phyloP scores from a whole-genome alignment of 1,140 invertebrate species.

The Triops longicaudatus region DNA sequence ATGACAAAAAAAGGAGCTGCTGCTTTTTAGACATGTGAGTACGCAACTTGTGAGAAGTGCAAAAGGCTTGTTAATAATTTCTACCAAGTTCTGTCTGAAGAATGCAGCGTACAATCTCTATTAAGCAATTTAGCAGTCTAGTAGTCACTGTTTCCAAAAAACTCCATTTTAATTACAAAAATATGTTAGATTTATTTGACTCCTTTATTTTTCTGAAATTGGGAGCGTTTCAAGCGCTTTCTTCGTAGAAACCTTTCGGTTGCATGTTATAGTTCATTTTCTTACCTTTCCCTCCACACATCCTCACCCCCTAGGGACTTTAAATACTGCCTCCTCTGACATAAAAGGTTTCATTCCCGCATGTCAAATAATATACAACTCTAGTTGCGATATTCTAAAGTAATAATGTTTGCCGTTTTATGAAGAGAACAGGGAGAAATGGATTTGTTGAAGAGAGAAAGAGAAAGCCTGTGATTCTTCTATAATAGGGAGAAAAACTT shows the following conservation, averaged over 20 bases:
- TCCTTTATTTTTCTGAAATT: not conserved
- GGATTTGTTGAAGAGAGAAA: not conserved
- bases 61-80: no score
- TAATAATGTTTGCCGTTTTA: not conserved
- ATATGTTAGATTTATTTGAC: not conserved
- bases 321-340: not conserved
- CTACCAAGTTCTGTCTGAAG: no score
- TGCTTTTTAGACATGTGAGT: no score
- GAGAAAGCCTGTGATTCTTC: slow-evolving; percentile 1
- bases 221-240: not conserved
- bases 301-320: not conserved
- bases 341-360: not conserved
- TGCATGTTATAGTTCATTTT: not conserved
- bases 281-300: not conserved
- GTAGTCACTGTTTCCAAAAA: no score
- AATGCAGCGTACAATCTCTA: no score
- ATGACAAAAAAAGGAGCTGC: no score
- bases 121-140: no score
- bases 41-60: no score
- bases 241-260: not conserved
- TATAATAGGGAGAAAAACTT: not conserved
- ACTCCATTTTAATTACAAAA: no score
- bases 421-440: not conserved
- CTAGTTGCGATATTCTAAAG: not conserved
- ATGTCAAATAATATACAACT: not conserved